Percentiles rank a stretch among this genome's conserved stretches.
Evolutionary conservation across 2,797 vertebrate species (phyloP).

Genomic region (Eulemur coronatus): DNA sequence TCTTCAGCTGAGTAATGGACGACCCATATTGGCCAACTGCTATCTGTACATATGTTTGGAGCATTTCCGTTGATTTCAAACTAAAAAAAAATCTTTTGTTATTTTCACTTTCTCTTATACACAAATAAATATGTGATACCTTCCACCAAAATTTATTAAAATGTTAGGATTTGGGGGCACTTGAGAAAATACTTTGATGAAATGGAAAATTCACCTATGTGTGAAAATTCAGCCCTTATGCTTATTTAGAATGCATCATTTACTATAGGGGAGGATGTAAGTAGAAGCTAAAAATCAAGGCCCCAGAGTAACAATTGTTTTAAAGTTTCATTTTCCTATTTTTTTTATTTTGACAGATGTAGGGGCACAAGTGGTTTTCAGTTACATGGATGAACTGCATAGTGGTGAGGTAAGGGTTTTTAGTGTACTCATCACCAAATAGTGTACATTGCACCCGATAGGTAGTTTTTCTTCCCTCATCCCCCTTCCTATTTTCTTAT

Average conservation of each 20-base stretch:
- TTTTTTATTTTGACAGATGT: not conserved
- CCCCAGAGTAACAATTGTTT: not conserved
- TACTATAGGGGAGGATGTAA: not conserved
- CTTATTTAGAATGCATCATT: not conserved
- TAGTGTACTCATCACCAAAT: not conserved
- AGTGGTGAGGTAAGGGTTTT: not conserved
- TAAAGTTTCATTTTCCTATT: not conserved
- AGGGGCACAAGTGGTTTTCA: not conserved
- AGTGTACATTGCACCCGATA: not conserved
- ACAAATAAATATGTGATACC: not conserved
- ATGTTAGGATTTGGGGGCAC: not conserved
- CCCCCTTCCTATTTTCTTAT: not conserved
- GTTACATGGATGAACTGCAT: not conserved
- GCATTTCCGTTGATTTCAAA: not conserved
- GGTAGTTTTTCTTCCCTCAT: not conserved
- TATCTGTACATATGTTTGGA: not conserved
- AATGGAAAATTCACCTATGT: not conserved
- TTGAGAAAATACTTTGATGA: not conserved
- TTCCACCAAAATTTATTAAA: not conserved
- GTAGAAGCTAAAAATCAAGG: not conserved
- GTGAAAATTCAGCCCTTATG: not conserved
- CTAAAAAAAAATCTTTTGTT: not conserved
- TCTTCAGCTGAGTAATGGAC: not conserved
- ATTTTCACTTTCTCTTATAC: not conserved
- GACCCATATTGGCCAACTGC: not conserved